These are phyloP conservation scores for Papilio gigon DNA, from an alignment of 2,888 invertebrate species.

Conservation along the genomic window DNA sequence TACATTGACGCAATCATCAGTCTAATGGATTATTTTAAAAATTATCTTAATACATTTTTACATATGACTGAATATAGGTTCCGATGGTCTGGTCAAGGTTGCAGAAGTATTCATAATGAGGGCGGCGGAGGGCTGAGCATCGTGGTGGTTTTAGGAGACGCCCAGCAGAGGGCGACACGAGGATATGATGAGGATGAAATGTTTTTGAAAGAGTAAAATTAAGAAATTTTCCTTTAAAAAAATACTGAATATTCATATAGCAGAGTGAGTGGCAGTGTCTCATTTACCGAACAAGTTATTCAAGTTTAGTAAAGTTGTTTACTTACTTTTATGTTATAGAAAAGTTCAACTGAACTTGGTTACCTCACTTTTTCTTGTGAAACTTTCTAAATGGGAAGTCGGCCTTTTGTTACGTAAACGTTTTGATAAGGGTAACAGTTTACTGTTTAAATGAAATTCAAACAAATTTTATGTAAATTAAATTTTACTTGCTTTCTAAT, in stretches of 20 bases:
- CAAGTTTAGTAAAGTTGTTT: constrained; percentile 21
- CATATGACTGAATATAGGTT: no score
- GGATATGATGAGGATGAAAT: no score
- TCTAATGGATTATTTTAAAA: no score
- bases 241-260: background rate
- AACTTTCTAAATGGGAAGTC: constrained; percentile 17
- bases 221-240: background rate
- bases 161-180: no score
- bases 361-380: constrained; percentile 22
- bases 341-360: constrained; percentile 15
- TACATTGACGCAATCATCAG: no score
- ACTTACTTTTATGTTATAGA: constrained; percentile 14
- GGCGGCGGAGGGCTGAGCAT: no score
- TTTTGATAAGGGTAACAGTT: constrained; percentile 8
- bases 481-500: constrained; percentile 6
- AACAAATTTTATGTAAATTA: constrained; percentile 6
- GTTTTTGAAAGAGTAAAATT: no score
- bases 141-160: no score
- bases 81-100: no score
- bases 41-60: no score
- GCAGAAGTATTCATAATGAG: no score
- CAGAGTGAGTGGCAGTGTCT: constrained; percentile 11
- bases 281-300: constrained; percentile 21
- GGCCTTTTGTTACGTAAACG: constrained; percentile 13
- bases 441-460: background rate